Evolutionary conservation across 1,140 invertebrate species (phyloP).

Genomic region (Drosophila miranda): DNA sequence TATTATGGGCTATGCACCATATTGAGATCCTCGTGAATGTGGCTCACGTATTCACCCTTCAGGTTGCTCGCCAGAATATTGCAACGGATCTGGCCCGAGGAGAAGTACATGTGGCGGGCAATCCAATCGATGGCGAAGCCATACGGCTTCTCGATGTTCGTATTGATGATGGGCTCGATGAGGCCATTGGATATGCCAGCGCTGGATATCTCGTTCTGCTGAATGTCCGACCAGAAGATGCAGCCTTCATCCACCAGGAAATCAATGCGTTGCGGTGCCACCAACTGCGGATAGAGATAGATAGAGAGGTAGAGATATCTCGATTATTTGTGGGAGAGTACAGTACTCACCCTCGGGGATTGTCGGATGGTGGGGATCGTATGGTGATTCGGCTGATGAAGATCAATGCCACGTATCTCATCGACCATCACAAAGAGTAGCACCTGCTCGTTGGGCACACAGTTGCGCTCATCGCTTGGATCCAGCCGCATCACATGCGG

Average conservation of each 20-base stretch:
- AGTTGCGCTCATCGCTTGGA: constrained; percentile 85
- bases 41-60: constrained; percentile 87
- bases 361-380: constrained; percentile 89
- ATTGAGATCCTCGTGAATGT: constrained; percentile 72
- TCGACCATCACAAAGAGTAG: constrained; percentile 88
- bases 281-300: constrained; percentile 80
- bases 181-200: constrained; percentile 87
- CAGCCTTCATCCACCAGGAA: constrained; percentile 86
- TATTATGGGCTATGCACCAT: too few relatives aligned
- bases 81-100: constrained; percentile 82
- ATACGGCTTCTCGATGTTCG: constrained; percentile 84
- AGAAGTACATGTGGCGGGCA: constrained; percentile 88
- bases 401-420: constrained; percentile 92
- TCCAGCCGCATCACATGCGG: constrained; percentile 90
- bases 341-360: constrained; percentile 82
- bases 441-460: constrained; percentile 89
- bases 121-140: constrained; percentile 89
- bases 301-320: background rate
- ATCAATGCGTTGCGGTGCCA: constrained; percentile 87
- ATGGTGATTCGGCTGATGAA: constrained; percentile 88
- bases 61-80: constrained; percentile 88
- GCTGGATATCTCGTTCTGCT: constrained; percentile 89
- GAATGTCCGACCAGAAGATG: constrained; percentile 91
- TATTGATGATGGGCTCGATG: constrained; percentile 88
- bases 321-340: background rate